These are phyloP conservation scores for Rhamphomyia laevipes DNA, from an alignment of 2,888 invertebrate species.

Conservation along the genomic window DNA sequence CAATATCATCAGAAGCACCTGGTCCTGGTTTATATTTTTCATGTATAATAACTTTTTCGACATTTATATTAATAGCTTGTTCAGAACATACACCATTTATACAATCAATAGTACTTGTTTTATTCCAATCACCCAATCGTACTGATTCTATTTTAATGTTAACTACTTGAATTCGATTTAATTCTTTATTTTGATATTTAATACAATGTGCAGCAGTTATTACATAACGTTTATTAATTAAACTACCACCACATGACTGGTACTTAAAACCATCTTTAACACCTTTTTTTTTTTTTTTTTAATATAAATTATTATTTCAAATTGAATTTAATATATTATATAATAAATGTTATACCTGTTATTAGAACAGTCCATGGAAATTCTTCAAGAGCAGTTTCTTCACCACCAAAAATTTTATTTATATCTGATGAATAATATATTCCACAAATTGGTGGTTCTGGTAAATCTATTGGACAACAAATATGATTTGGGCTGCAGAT, in stretches of 20 bases:
- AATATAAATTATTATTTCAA: background rate
- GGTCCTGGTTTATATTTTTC: slow-evolving; percentile 46
- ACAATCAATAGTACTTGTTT: slow-evolving; percentile 26
- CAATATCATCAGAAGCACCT: slow-evolving; percentile 53
- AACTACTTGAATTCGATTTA: background rate
- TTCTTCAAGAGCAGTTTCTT: slow-evolving; percentile 39
- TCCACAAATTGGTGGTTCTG: background rate
- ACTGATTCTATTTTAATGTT: slow-evolving; percentile 12
- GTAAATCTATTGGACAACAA: background rate
- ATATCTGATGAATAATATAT: slow-evolving; percentile 17
- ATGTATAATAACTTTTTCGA: slow-evolving; percentile 52
- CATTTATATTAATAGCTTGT: slow-evolving; percentile 44
- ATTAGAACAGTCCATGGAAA: slow-evolving; percentile 45
- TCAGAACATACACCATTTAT: slow-evolving; percentile 41
- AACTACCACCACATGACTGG: slow-evolving; percentile 29
- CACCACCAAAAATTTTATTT: slow-evolving; percentile 38
- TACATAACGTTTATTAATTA: slow-evolving; percentile 41
- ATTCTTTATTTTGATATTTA: slow-evolving; percentile 19
- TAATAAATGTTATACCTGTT: background rate
- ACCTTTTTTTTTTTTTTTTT: background rate
- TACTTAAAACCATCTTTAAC: too few relatives aligned
- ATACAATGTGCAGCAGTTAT: slow-evolving; percentile 46
- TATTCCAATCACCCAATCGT: slow-evolving; percentile 37
- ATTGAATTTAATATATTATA: background rate
- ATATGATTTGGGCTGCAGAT: too few relatives aligned